phyloP scores from a whole-genome alignment of 2,888 invertebrate species.

The Melanotus villosus region DNA sequence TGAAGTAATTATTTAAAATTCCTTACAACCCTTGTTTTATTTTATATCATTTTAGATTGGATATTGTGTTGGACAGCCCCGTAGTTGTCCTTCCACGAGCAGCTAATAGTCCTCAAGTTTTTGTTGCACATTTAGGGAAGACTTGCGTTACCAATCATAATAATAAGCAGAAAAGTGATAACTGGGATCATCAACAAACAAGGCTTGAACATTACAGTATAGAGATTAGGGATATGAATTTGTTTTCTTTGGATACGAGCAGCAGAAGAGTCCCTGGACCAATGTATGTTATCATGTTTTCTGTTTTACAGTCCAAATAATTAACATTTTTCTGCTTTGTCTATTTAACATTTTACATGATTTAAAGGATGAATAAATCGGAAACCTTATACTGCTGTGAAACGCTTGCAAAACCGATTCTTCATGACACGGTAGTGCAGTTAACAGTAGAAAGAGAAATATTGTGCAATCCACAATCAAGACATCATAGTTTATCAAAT shows the following conservation, averaged over 20 bases:
- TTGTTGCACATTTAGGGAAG: constrained; percentile 93
- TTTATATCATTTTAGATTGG: constrained; percentile 74
- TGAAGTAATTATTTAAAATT: constrained; percentile 63
- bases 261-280: constrained; percentile 65
- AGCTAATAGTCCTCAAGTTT: constrained; percentile 83
- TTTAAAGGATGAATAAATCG: constrained; percentile 68
- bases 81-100: constrained; percentile 90
- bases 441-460: constrained; percentile 69
- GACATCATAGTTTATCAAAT: constrained; percentile 61
- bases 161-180: constrained; percentile 54
- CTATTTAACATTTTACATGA: constrained; percentile 57
- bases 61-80: constrained; percentile 90
- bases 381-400: constrained; percentile 83
- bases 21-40: too few relatives aligned
- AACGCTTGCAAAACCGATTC: constrained; percentile 84
- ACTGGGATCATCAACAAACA: constrained; percentile 53
- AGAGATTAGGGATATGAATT: constrained; percentile 88
- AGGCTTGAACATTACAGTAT: constrained; percentile 73
- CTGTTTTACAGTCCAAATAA: too few relatives aligned
- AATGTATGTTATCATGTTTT: constrained; percentile 46
- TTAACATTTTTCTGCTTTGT: too few relatives aligned
- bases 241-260: constrained; percentile 82
- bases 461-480: constrained; percentile 51
- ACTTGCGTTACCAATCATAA: constrained; percentile 75
- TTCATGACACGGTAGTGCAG: constrained; percentile 90